Evolutionary conservation across 2,113 vertebrate species (phyloP).

Genomic region (Brachyhypopomus occidentalis): DNA sequence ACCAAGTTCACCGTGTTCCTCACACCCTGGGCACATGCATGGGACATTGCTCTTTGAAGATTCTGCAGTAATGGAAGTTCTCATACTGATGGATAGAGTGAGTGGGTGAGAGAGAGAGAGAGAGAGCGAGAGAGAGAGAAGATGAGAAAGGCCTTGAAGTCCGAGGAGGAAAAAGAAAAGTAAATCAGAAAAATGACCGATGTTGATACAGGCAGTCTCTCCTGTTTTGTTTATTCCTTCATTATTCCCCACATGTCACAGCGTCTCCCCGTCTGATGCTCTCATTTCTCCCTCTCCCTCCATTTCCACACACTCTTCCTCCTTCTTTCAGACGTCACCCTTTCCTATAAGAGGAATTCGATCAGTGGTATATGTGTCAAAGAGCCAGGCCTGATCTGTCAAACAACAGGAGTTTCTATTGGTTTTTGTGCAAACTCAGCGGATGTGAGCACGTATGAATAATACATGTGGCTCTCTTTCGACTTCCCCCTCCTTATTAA

Average conservation of each 20-base stretch:
- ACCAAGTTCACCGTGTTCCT: background rate
- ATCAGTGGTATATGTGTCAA: conserved; percentile 74
- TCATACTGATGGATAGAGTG: conserved; percentile 14
- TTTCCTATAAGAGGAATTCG: conserved; percentile 68
- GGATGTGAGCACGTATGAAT: conserved; percentile 75
- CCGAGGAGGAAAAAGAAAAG: background rate
- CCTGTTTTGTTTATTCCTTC: conserved; percentile 21
- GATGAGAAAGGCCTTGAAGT: background rate
- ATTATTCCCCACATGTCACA: conserved; percentile 15
- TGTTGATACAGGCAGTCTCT: conserved; percentile 18
- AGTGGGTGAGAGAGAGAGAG: background rate
- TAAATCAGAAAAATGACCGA: conserved; percentile 28
- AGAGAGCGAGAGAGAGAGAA: background rate
- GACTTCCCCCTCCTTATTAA: conserved; percentile 75
- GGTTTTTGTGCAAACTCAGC: conserved; percentile 72
- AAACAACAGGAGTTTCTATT: conserved; percentile 73
- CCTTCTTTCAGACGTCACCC: conserved; percentile 45
- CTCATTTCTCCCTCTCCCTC: conserved; percentile 36
- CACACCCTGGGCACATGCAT: background rate
- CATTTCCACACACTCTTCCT: conserved; percentile 45
- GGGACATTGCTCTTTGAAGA: background rate
- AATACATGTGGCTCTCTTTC: conserved; percentile 74
- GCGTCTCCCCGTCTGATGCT: background rate
- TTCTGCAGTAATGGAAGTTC: background rate
- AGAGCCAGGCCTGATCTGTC: conserved; percentile 70